phyloP scores from a whole-genome alignment of 2,113 vertebrate genomes.

The Urocolius indicus region DNA sequence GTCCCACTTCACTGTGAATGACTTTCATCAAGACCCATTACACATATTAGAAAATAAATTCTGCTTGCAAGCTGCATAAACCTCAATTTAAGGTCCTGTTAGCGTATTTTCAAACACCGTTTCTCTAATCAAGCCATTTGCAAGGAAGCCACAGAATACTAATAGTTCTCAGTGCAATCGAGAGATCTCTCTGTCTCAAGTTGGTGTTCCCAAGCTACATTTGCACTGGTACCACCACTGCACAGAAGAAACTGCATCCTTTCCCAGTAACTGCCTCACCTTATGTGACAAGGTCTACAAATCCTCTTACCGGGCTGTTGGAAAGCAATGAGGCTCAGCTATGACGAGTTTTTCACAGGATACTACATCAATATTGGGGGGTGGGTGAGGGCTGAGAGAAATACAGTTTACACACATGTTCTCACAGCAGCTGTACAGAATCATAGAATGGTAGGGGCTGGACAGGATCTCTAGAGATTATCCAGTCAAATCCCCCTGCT shows the following conservation, averaged over 20 bases:
- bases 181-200: background rate
- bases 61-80: constrained; percentile 15
- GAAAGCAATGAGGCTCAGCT: background rate
- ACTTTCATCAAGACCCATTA: constrained; percentile 26
- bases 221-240: background rate
- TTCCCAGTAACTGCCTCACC: background rate
- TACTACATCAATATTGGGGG: background rate
- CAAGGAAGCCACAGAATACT: background rate
- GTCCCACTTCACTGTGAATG: background rate
- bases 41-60: background rate
- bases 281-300: background rate
- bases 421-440: rapidly evolving
- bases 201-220: background rate
- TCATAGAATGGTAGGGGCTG: too few relatives aligned
- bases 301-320: background rate
- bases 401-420: rapidly evolving
- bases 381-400: background rate
- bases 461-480: too few relatives aligned
- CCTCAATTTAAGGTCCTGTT: constrained; percentile 25
- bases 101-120: constrained; percentile 17
- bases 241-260: background rate
- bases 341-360: background rate
- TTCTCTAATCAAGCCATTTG: constrained; percentile 28
- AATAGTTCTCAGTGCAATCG: background rate
- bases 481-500: too few relatives aligned